Evolutionary conservation across 2,888 invertebrate genomes (phyloP).

Genomic region (Busseola fusca): DNA sequence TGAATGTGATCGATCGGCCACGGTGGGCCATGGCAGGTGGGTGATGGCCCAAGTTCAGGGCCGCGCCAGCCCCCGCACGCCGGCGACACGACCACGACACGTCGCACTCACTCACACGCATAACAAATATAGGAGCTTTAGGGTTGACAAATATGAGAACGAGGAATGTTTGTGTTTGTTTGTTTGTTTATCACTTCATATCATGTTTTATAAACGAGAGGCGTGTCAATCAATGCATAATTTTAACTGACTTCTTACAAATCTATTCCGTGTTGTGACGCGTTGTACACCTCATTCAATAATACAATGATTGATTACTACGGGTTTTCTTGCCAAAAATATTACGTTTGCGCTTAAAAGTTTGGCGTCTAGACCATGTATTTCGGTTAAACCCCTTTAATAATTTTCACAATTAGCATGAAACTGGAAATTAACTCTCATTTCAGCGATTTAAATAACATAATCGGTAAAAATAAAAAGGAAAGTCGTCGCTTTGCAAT

Average conservation of each 20-base stretch:
- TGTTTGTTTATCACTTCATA: conserved; percentile 5
- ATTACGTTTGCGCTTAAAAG: conserved; percentile 40
- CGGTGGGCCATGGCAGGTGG: conserved; percentile 40
- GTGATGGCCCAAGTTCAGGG: conserved; percentile 58
- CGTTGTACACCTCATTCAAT: conserved; percentile 40
- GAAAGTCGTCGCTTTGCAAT: conserved; percentile 23
- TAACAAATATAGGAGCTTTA: conserved; percentile 39
- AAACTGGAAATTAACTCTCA: conserved; percentile 46
- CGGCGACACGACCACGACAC: conserved; percentile 29
- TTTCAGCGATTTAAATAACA: conserved; percentile 36
- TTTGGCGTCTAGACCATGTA: conserved; percentile 48
- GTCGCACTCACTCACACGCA: conserved; percentile 38
- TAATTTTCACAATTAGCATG: conserved; percentile 40
- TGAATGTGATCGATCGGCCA: conserved; percentile 45
- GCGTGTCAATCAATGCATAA: conserved; percentile 36
- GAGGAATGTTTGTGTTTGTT: neutral
- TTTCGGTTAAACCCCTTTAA: conserved; percentile 43
- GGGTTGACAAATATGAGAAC: conserved; percentile 40
- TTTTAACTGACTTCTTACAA: conserved; percentile 26
- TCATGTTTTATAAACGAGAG: conserved; percentile 29
- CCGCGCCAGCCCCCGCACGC: conserved; percentile 21
- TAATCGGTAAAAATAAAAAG: conserved; percentile 30
- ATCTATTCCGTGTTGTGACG: conserved; percentile 37
- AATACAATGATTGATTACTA: conserved; percentile 49
- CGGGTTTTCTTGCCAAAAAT: conserved; percentile 49